Evolutionary conservation across 2,888 invertebrate species (phyloP).

Genomic region (Spodoptera exigua): DNA sequence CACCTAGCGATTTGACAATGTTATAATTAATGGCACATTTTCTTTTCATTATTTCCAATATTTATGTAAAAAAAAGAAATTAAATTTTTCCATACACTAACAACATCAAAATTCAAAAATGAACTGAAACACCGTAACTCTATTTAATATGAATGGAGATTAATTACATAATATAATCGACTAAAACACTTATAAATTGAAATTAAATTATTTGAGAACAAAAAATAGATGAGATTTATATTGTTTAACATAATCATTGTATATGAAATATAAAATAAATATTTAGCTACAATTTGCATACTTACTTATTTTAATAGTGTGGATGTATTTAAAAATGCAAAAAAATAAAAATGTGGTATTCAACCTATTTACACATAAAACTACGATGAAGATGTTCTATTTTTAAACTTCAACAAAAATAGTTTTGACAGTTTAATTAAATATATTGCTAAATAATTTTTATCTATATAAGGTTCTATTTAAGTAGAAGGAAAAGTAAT

Average conservation of each 20-base stretch:
- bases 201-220: slow-evolving; percentile 20
- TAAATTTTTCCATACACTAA: background rate
- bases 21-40: slow-evolving; percentile 27
- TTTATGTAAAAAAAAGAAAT: slow-evolving; percentile 5
- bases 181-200: slow-evolving; percentile 7
- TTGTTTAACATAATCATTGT: slow-evolving; percentile 1
- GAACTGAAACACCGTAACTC: background rate
- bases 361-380: too few relatives aligned
- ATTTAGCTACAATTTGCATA: background rate
- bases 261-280: slow-evolving; percentile 24
- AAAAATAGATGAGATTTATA: slow-evolving; percentile 24
- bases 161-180: background rate
- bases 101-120: background rate
- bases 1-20: too few relatives aligned
- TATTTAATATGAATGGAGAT: slow-evolving; percentile 5
- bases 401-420: too few relatives aligned
- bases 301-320: too few relatives aligned
- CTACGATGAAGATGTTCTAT: too few relatives aligned
- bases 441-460: too few relatives aligned
- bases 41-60: too few relatives aligned
- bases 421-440: too few relatives aligned
- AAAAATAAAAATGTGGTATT: too few relatives aligned
- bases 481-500: too few relatives aligned
- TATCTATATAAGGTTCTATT: too few relatives aligned
- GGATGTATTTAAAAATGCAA: too few relatives aligned